Evolutionary conservation across 92 coral and sea anemone genomes (phyloP), one percentile per base, ranked within the genome.

Genomic region (Palythoa caribaeorum): DNA sequence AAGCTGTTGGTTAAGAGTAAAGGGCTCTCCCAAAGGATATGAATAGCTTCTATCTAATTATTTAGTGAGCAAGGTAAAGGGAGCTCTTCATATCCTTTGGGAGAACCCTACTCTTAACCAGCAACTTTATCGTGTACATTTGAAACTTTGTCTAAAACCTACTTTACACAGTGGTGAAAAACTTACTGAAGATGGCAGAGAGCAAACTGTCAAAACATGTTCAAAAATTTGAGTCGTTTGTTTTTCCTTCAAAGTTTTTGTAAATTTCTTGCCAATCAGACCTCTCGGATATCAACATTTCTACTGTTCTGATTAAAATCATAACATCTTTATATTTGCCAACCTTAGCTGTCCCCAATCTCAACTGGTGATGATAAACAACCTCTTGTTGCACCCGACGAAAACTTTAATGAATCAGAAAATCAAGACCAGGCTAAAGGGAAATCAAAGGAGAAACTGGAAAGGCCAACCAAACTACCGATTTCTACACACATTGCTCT

Each of bases 361-460:
- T 74, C 80, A 21, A 76, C 28, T 9, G 75, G 86, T 48, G 86
- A 88, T 53, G 92, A 89, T 77, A 81, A 80, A 57, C 94, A 73
- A 81, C 85, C 88, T 17, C 85, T 92, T 47, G 93, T 92, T 70
- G 93, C 90, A 17, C 94, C 93, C 16, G 96, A 93, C 72, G 92
- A 88, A 37, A 93, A 92, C 37, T 92, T 90, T 9, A 93, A 93
- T 81, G 92, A 92, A 87, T 85, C 78, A 19, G 92, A 92, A 73
- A 39, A 77, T n/a, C 92, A 89, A 66, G 69, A 9, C 19, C 28
- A 28, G 12, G 10, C 85, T 10, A 84, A 70, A 76, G 83, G 76
- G 1, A 89, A 63, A n/a, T 17, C 17, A 37, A 88, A 91, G 51
- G 71, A 73, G 55, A 68, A 68, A 17, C 51, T 36, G 20, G 37